Evolutionary conservation across 2,888 invertebrate species (phyloP).

Genomic region (Eupithecia exiguata): DNA sequence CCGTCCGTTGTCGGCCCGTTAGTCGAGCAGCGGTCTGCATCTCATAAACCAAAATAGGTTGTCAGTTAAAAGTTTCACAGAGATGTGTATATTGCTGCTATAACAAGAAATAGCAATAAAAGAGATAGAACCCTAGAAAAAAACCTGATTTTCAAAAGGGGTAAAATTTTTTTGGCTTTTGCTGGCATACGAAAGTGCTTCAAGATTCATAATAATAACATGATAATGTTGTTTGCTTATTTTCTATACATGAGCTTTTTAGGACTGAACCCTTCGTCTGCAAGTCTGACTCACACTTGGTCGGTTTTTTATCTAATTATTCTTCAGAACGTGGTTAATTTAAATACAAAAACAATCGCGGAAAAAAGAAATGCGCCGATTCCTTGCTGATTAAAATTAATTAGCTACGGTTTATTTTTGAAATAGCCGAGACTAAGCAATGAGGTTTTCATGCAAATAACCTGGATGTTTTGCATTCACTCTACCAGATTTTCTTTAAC

Average conservation of each 20-base stretch:
- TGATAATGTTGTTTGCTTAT: conserved; percentile 18
- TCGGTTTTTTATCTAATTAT: neutral
- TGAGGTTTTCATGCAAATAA: conserved; percentile 67
- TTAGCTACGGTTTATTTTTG: conserved; percentile 46
- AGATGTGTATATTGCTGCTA: neutral
- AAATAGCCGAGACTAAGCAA: conserved; percentile 52
- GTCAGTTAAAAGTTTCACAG: neutral
- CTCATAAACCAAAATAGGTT: neutral
- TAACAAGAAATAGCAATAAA: neutral
- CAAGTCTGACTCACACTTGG: neutral
- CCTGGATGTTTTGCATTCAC: conserved; percentile 48
- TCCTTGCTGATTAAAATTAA: conserved; percentile 45
- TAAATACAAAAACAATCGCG: conserved; percentile 51
- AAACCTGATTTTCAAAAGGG: neutral
- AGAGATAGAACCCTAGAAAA: neutral
- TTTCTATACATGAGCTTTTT: neutral
- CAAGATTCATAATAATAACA: neutral
- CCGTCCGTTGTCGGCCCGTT: neutral
- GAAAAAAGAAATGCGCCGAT: conserved; percentile 44
- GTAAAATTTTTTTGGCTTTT: neutral
- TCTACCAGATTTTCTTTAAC: conserved; percentile 42
- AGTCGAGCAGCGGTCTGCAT: neutral
- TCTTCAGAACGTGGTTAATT: conserved; percentile 45
- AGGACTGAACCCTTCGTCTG: neutral
- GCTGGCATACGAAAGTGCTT: neutral